These are phyloP conservation scores for Linepithema humile DNA, from an alignment of 1,140 invertebrate genomes.

Conservation along the genomic window DNA sequence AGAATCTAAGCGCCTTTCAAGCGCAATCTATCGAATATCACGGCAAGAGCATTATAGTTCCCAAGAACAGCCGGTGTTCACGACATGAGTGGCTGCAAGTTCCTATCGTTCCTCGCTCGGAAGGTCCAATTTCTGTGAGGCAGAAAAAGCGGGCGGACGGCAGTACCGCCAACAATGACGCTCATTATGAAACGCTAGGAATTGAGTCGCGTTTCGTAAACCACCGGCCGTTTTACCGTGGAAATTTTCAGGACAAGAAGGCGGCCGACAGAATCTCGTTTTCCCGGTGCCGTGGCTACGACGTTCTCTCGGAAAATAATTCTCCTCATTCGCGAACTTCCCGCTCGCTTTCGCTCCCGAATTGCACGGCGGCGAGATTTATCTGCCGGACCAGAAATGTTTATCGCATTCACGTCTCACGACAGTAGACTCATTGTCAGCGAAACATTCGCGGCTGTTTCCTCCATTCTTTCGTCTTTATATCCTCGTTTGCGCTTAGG, in stretches of 20 bases:
- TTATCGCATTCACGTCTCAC: not conserved
- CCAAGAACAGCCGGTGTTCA: slow-evolving; percentile 39
- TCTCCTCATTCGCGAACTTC: slow-evolving; percentile 19
- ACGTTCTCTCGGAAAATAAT: slow-evolving; percentile 43
- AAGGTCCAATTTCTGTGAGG: slow-evolving; percentile 55
- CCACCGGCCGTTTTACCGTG: slow-evolving; percentile 47
- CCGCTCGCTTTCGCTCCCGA: no score
- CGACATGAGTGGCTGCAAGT: slow-evolving; percentile 4
- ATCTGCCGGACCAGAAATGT: not conserved
- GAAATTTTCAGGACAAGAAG: slow-evolving; percentile 19
- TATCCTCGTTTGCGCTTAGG: not conserved
- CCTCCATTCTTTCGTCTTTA: not conserved
- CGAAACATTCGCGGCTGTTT: not conserved
- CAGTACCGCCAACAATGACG: slow-evolving; percentile 67
- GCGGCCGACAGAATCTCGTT: slow-evolving; percentile 20
- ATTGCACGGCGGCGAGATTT: slow-evolving; percentile 20
- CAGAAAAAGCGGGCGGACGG: slow-evolving; percentile 15
- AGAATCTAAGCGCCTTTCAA: slow-evolving; percentile 18
- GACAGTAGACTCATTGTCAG: no score
- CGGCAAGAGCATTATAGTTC: slow-evolving; percentile 38
- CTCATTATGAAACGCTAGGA: slow-evolving; percentile 69
- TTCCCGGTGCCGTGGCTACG: not conserved
- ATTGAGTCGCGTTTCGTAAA: slow-evolving; percentile 71
- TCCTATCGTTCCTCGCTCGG: slow-evolving; percentile 23
- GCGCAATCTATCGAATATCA: slow-evolving; percentile 49